These are phyloP conservation scores for Synergus gifuensis DNA, from an alignment of 2,888 invertebrate species.

Conservation along the genomic window DNA sequence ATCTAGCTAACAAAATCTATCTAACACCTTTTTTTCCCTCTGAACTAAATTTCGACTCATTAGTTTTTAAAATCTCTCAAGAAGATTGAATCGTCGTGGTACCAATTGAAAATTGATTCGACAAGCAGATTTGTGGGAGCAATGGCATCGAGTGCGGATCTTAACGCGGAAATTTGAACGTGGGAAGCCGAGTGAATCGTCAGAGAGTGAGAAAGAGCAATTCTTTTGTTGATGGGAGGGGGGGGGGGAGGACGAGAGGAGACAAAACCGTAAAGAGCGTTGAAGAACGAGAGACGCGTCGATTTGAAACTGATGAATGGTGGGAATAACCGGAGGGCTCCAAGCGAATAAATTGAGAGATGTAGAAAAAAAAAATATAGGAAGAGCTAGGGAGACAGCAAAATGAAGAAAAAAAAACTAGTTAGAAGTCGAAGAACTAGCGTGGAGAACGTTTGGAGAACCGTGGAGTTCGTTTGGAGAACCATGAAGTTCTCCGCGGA, in stretches of 20 bases:
- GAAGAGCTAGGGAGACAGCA: constrained; percentile 42
- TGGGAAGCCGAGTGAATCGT: constrained; percentile 17
- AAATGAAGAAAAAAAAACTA: no score
- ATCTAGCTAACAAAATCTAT: not conserved
- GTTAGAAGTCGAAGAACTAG: constrained; percentile 59
- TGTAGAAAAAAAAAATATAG: constrained; percentile 44
- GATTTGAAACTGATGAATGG: constrained; percentile 43
- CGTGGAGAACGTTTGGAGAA: constrained; percentile 57
- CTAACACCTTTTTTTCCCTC: not conserved
- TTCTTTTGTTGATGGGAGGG: not conserved
- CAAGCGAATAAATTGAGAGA: constrained; percentile 41
- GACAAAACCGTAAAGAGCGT: constrained; percentile 42
- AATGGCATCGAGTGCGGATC: constrained; percentile 4
- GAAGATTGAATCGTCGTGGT: not conserved
- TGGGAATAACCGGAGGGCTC: constrained; percentile 43
- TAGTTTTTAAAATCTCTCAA: not conserved
- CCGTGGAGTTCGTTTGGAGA: not conserved
- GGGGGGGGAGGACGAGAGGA: not conserved
- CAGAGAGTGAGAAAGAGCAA: not conserved
- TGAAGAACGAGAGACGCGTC: constrained; percentile 39
- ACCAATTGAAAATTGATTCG: constrained; percentile 7
- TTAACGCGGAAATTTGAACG: constrained; percentile 16
- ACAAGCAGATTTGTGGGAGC: constrained; percentile 11
- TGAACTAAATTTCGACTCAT: not conserved
- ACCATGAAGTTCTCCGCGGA: not conserved